A percentile compares a stretch with the other conserved stretches of the same genome.
Evolutionary conservation across 2,888 invertebrate species (phyloP).

Genomic region (Diplolepis rosae): DNA sequence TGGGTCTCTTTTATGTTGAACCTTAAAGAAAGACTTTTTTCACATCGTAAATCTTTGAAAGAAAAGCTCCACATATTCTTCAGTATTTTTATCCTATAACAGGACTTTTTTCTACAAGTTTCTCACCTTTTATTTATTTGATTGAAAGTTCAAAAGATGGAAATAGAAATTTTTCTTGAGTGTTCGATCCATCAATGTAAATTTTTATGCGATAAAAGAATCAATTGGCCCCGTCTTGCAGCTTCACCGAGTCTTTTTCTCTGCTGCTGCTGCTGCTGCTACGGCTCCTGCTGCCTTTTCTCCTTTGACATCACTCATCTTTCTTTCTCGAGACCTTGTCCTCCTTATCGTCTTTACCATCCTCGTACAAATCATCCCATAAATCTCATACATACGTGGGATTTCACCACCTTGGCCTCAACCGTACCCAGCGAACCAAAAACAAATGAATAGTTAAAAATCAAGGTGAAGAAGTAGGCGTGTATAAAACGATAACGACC

Average conservation of each 20-base stretch:
- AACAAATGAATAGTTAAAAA: slow-evolving; percentile 24
- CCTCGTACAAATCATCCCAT: slow-evolving; percentile 27
- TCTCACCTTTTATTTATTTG: slow-evolving; percentile 3
- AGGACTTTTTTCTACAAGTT: slow-evolving; percentile 4
- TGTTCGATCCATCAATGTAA: slow-evolving; percentile 17
- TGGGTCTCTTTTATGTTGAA: too few relatives aligned
- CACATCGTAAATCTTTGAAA: too few relatives aligned
- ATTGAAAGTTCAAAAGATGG: slow-evolving; percentile 26
- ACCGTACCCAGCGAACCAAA: slow-evolving; percentile 4
- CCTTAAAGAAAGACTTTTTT: too few relatives aligned
- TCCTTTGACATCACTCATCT: slow-evolving; percentile 19
- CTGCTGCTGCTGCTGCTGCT: too few relatives aligned
- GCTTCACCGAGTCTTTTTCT: slow-evolving; percentile 2
- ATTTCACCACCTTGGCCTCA: slow-evolving; percentile 27
- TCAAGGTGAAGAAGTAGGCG: slow-evolving; percentile 21
- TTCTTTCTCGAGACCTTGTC: slow-evolving; percentile 25
- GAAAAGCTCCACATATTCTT: too few relatives aligned
- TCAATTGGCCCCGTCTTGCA: slow-evolving; percentile 12
- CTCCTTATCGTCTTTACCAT: slow-evolving; percentile 28
- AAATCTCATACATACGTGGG: slow-evolving; percentile 26
- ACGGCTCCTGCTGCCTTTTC: too few relatives aligned
- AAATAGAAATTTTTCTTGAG: slow-evolving; percentile 1
- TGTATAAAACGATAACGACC: slow-evolving; percentile 8
- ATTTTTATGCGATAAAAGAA: slow-evolving; percentile 24
- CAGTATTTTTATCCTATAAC: too few relatives aligned